Evolutionary conservation across 2,797 vertebrate genomes (phyloP).

Genomic region (Eidolon dupreanum): DNA sequence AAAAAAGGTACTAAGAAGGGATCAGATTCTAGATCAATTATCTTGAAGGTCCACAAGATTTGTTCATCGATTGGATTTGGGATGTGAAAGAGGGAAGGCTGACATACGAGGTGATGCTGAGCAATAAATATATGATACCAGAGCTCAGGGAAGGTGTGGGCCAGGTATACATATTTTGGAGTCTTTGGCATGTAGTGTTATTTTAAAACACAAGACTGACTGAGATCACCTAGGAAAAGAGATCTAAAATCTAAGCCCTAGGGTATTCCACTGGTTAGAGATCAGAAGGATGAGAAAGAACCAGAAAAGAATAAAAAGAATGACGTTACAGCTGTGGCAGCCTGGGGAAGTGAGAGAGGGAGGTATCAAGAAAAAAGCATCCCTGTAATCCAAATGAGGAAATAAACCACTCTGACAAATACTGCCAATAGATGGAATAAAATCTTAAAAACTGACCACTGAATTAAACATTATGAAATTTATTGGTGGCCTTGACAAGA

Average conservation of each 20-base stretch:
- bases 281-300: background rate
- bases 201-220: background rate
- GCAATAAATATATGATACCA: background rate
- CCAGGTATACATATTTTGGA: background rate
- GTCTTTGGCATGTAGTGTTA: background rate
- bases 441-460: background rate
- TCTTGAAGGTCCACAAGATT: background rate
- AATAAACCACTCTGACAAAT: background rate
- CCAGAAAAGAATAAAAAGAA: background rate
- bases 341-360: background rate
- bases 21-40: background rate
- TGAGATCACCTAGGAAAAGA: background rate
- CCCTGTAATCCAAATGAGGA: background rate
- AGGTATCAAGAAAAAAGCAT: background rate
- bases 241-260: background rate
- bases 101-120: background rate
- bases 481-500: background rate
- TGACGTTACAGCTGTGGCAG: background rate
- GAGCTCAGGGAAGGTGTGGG: background rate
- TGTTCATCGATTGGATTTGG: background rate
- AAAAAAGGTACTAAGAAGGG: background rate
- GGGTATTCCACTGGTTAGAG: background rate
- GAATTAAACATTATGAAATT: slow-evolving; percentile 22
- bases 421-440: background rate
- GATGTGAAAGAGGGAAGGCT: background rate